Evolutionary conservation across 2,888 invertebrate species (phyloP), one percentile per base, ranked within the genome.

Genomic region (Tiphia femorata): DNA sequence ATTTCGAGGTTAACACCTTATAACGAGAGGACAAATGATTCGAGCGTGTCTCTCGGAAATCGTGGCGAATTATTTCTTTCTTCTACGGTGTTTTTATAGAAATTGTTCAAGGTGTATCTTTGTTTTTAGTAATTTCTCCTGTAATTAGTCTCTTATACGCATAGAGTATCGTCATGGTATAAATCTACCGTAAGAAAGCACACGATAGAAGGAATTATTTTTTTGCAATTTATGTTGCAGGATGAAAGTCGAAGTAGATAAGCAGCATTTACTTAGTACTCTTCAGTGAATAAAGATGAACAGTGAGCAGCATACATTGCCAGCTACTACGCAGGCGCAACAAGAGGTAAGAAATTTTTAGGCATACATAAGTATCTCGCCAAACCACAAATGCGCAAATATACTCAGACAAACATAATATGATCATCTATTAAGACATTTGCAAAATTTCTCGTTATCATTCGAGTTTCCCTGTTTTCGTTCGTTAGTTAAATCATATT

Each of bases 301-400:
- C 74, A 82, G 76, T 72, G 84, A 84, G 74, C 84, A 84, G 73
- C 84, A 84, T 80, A 79, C 83, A 66, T 72, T 83, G 80, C 82
- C 82, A 76, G 81, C 81, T 70, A 79, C 83, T 51, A 79, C 83
- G 79, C 83, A 83, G 83, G 82, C 80, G 69, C 83, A 82, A 76
- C 81, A 81, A 79, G 82, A 83, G 81, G 83, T 82, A 70, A 79
- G 77, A 55, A 55, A 38, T 43, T 35, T 35, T 61, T 58, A 38
- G n/a, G n/a, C 12, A 44, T 35, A 17, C 52, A 46, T 21, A 54
- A 43, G 55, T 65, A 59, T 70, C 72, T 72, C 67, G 64, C 73
- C 76, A 75, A 73, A 70, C 71, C 56, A 73, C 76, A 80, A 78
- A 77, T 80, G 76, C 76, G 75, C 72, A 33, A 12, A 33, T 33